Evolutionary conservation across 2,797 vertebrate genomes (phyloP).

Genomic region (Siniperca undulata): DNA sequence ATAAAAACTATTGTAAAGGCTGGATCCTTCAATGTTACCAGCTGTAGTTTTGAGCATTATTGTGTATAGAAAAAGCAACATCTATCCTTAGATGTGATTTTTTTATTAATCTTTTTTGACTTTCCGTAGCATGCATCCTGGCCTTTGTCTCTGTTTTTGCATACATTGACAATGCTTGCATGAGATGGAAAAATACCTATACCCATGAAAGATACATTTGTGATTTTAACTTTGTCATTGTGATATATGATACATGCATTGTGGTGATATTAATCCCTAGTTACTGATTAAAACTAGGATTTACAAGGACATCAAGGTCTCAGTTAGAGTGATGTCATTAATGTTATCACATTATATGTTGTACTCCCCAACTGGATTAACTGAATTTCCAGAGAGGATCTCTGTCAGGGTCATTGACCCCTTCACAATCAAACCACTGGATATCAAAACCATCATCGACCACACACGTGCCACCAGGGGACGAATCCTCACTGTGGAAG

Average conservation of each 20-base stretch:
- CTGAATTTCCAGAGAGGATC: constrained; percentile 88
- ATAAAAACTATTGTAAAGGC: neutral
- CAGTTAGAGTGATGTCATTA: neutral
- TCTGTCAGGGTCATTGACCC: constrained; percentile 91
- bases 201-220: neutral
- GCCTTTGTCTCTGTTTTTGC: neutral
- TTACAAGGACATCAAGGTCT: too few species aligned
- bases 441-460: constrained; percentile 92
- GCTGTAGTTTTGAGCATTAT: neutral
- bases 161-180: neutral
- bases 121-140: neutral
- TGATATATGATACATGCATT: neutral
- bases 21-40: neutral
- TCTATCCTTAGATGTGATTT: neutral
- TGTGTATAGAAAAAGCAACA: neutral
- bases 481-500: constrained; percentile 94
- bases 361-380: neutral
- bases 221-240: neutral
- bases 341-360: neutral
- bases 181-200: neutral
- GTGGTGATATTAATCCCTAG: neutral
- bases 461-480: constrained; percentile 91
- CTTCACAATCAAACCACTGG: constrained; percentile 97
- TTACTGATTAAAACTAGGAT: neutral
- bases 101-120: neutral